Percentiles rank a stretch among this genome's conserved stretches.
These are phyloP conservation scores for Drosophila monieri DNA, from an alignment of 2,888 invertebrate genomes.

Conservation along the genomic window DNA sequence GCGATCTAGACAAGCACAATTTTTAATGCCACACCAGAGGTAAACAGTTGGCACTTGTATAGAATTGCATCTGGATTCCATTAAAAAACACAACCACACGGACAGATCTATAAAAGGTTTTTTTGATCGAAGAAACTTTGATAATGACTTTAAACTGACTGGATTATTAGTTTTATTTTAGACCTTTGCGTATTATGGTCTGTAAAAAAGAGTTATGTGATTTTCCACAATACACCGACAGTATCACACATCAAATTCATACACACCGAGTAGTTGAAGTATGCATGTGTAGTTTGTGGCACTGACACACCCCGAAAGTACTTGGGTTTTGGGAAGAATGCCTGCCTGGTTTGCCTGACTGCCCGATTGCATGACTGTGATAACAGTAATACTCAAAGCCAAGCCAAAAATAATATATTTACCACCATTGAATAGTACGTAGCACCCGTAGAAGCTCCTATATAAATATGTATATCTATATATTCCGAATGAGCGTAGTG, in stretches of 20 bases:
- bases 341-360: slow-evolving; percentile 60
- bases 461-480: slow-evolving; percentile 11
- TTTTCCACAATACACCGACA: slow-evolving; percentile 3
- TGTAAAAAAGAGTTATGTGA: slow-evolving; percentile 1
- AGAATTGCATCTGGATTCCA: slow-evolving; percentile 32
- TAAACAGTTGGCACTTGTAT: slow-evolving; percentile 35
- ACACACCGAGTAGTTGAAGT: slow-evolving; percentile 30
- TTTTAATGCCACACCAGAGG: slow-evolving; percentile 33
- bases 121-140: background rate
- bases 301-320: slow-evolving; percentile 38
- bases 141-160: background rate
- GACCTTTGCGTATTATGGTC: background rate
- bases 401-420: slow-evolving; percentile 19
- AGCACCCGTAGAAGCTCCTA: slow-evolving; percentile 37
- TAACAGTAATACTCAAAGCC: slow-evolving; percentile 22
- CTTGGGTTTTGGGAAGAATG: slow-evolving; percentile 51
- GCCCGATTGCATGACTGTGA: slow-evolving; percentile 69
- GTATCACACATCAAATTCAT: slow-evolving; percentile 8
- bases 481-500: slow-evolving; percentile 42
- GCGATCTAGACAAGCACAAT: slow-evolving; percentile 28
- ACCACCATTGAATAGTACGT: slow-evolving; percentile 16
- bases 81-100: slow-evolving; percentile 11
- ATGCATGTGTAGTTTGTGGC: slow-evolving; percentile 64
- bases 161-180: background rate
- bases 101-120: background rate